Conservation (phyloP, 2,888 invertebrate species). For the Campoletis raptor region DNA sequence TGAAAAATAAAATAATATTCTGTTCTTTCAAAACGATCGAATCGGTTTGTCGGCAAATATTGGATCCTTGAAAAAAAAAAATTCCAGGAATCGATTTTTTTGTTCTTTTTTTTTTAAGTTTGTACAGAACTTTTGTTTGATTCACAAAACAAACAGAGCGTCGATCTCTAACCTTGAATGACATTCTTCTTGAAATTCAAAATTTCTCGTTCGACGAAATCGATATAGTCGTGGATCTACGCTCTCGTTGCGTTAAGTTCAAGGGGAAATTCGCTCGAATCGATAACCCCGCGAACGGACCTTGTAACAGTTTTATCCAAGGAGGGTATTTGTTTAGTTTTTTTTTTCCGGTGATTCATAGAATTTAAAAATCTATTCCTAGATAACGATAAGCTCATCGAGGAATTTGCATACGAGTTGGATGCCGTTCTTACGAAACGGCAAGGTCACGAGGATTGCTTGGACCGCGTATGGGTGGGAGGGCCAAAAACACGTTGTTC, state of each 20-base stretch:
- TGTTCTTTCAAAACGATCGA: too few species aligned
- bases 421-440: conserved; percentile 11
- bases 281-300: conserved; percentile 52
- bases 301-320: conserved; percentile 46
- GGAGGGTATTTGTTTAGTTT: neutral
- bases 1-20: neutral
- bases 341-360: neutral
- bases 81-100: neutral
- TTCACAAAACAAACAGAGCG: neutral
- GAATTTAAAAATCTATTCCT: conserved; percentile 2
- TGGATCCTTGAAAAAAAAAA: neutral
- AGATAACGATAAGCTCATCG: conserved; percentile 1
- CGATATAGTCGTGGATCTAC: neutral
- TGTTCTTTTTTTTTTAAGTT: neutral
- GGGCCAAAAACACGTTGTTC: neutral
- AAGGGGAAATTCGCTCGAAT: conserved; percentile 14
- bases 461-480: neutral
- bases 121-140: neutral
- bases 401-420: conserved; percentile 17
- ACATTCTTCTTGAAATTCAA: neutral
- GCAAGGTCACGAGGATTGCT: neutral
- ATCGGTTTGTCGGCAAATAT: too few species aligned
- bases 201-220: neutral
- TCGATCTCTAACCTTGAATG: neutral
- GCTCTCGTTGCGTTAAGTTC: conserved; percentile 44